Evolutionary conservation across 2,797 vertebrate species (phyloP), one percentile per base, ranked within the genome.

Genomic region (Hydrocynus forskahlii): DNA sequence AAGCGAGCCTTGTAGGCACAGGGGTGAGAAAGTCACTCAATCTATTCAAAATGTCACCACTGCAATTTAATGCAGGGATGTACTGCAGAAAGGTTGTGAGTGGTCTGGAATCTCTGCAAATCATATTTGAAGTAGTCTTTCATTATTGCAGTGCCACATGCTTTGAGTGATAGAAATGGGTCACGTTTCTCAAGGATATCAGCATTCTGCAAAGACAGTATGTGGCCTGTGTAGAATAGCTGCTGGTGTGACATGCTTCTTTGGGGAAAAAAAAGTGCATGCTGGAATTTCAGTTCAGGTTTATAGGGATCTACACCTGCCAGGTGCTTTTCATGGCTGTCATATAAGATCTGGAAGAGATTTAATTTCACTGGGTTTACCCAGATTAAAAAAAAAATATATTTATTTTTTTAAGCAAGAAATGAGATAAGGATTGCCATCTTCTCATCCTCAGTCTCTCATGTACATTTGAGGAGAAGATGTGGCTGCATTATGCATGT

Each of bases 61-160:
- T 84, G 50, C 73, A 76, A 80, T 84, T 84, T 84, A 78, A 85
- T 80, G 83, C 74, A 81, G 79, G 86, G 79, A 83, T 85, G 80
- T 79, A 60, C 50, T 73, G 80, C 89, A 86, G 82, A 85, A 83
- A 89, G 84, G 86, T 87, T 69, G 86, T 87, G 84, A 88, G 85
- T 84, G 84, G 83, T 86, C 87, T 86, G 77, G 80, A 85, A 89
- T 88, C 85, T 87, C 83, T 90, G 83, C 81, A 89, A 86, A 90
- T 88, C 85, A 88, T 81, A 88, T 88, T 83, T 86, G 85, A 88
- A 89, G 88, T 81, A 74, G 78, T 71, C 78, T 86, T 83, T 83
- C 81, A 87, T 86, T 83, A 87, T 75, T 72, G 75, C 67, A 50
- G 45, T 82, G 79, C 52, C 80, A 79, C 68, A 83, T 62, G 50